These are phyloP conservation scores for Asteroscopus sphinx DNA, from an alignment of 2,888 invertebrate species.

Conservation along the genomic window DNA sequence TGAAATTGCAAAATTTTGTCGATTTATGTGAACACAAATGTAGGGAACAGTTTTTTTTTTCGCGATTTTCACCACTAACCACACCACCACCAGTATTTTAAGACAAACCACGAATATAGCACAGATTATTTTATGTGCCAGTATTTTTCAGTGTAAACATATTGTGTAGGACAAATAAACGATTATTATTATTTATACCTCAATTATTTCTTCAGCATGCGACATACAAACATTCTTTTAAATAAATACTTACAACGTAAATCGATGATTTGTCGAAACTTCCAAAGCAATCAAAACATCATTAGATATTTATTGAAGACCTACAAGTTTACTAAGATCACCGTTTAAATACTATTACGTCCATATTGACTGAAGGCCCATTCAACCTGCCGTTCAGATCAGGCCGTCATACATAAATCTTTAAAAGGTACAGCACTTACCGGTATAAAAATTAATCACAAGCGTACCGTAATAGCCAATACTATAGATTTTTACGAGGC, in stretches of 20 bases:
- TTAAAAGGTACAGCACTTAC: slow-evolving; percentile 34
- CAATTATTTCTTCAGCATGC: too few species aligned
- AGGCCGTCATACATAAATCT: slow-evolving; percentile 9
- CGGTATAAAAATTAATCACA: slow-evolving; percentile 44
- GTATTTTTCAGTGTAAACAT: too few species aligned
- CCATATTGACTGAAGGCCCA: neutral
- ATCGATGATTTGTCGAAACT: neutral
- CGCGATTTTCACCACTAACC: too few species aligned
- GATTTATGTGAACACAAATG: too few species aligned
- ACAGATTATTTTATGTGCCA: too few species aligned
- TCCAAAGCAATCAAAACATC: slow-evolving; percentile 12
- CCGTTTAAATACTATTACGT: neutral
- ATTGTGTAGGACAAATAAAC: too few species aligned
- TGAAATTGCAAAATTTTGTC: too few species aligned
- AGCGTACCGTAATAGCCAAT: slow-evolving; percentile 28
- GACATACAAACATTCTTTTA: neutral
- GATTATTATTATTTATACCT: too few species aligned
- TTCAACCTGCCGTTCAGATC: neutral
- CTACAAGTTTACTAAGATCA: neutral
- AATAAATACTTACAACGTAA: neutral
- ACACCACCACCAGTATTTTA: too few species aligned
- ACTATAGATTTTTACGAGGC: slow-evolving; percentile 49
- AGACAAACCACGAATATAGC: too few species aligned
- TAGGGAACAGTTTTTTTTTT: too few species aligned
- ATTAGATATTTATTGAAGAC: slow-evolving; percentile 8